Evolutionary conservation across 2,113 vertebrate species (phyloP).

Genomic region (Pleuronectes platessa): DNA sequence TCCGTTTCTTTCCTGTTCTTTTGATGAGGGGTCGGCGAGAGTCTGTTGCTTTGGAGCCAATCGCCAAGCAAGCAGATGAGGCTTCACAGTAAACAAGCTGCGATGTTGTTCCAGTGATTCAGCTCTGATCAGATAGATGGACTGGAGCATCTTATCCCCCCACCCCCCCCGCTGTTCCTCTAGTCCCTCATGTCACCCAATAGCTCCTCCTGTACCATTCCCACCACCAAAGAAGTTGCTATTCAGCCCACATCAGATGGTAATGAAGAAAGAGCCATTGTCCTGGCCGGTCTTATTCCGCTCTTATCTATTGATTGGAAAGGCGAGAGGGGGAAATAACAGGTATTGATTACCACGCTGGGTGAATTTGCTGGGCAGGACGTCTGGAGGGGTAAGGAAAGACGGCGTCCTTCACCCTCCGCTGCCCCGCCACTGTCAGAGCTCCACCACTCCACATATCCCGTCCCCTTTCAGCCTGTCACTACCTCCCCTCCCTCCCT

Average conservation of each 20-base stretch:
- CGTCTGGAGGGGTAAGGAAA: constrained; percentile 75
- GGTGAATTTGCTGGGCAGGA: constrained; percentile 66
- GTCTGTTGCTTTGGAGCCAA: constrained; percentile 47
- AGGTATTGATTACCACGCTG: constrained; percentile 77
- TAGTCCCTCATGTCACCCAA: constrained; percentile 76
- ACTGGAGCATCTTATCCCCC: constrained; percentile 59
- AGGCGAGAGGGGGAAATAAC: constrained; percentile 73
- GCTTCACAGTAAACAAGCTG: constrained; percentile 37
- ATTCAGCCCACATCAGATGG: constrained; percentile 79
- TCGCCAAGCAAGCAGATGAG: constrained; percentile 42
- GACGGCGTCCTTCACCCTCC: constrained; percentile 69
- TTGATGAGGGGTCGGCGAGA: constrained; percentile 59
- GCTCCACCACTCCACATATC: constrained; percentile 51
- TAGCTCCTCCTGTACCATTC: constrained; percentile 73
- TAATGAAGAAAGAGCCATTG: constrained; percentile 79
- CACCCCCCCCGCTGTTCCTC: constrained; percentile 61
- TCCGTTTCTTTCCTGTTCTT: constrained; percentile 60
- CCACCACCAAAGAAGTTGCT: constrained; percentile 72
- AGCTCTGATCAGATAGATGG: constrained; percentile 56
- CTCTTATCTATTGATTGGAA: constrained; percentile 84
- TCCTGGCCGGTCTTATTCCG: constrained; percentile 62
- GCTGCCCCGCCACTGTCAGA: constrained; percentile 74
- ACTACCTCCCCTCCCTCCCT: constrained; percentile 2
- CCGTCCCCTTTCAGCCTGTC: constrained; percentile 43
- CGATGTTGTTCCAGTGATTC: constrained; percentile 32